Evolutionary conservation across 2,888 invertebrate species (phyloP).

Genomic region (Archips crataeganus): DNA sequence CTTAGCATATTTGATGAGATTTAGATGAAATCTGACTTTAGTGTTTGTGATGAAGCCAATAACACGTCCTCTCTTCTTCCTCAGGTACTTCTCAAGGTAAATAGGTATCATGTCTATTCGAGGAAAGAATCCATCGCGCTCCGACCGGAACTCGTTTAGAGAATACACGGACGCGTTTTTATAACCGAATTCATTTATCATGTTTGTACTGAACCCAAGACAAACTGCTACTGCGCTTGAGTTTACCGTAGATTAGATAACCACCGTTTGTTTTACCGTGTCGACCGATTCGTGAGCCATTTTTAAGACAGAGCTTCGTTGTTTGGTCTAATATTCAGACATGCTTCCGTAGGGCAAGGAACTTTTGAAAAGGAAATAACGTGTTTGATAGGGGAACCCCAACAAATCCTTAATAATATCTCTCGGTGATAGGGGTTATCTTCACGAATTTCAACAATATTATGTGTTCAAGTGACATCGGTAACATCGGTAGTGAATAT

Average conservation of each 20-base stretch:
- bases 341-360: conserved; percentile 62
- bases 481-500: background rate
- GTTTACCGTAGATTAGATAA: conserved; percentile 84
- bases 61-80: conserved; percentile 82
- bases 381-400: conserved; percentile 49
- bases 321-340: conserved; percentile 69
- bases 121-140: conserved; percentile 76
- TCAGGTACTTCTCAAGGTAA: conserved; percentile 86
- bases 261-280: conserved; percentile 80
- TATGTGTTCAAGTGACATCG: background rate
- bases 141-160: conserved; percentile 81
- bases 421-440: background rate
- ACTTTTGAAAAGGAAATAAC: conserved; percentile 62
- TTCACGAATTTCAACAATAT: background rate
- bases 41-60: conserved; percentile 60
- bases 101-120: conserved; percentile 83
- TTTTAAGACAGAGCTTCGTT: conserved; percentile 80
- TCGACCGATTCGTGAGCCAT: conserved; percentile 78
- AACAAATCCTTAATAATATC: conserved; percentile 35
- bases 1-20: conserved; percentile 20
- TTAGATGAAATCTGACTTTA: conserved; percentile 21
- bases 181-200: conserved; percentile 84
- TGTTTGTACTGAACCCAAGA: conserved; percentile 82
- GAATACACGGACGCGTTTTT: conserved; percentile 80
- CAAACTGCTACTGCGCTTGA: conserved; percentile 85